phyloP scores from a whole-genome alignment of 2,113 vertebrate species.

The Sturnus vulgaris region DNA sequence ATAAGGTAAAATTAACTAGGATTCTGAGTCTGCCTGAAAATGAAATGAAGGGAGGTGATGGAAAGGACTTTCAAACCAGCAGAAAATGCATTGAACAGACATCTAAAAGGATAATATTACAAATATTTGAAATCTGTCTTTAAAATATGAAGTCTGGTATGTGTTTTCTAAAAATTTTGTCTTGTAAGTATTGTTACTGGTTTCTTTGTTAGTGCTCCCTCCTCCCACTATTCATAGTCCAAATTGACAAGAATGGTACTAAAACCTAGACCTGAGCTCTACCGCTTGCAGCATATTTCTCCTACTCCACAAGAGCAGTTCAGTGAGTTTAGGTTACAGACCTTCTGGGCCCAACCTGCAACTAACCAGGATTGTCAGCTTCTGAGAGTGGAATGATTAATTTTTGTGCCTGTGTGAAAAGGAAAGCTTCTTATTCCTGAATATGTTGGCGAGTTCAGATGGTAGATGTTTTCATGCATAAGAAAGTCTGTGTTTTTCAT shows the following conservation, averaged over 20 bases:
- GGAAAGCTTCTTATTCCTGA: background rate
- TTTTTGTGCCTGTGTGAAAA: background rate
- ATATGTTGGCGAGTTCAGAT: background rate
- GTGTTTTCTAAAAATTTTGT: background rate
- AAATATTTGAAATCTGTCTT: background rate
- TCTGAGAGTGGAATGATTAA: background rate
- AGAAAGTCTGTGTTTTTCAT: background rate
- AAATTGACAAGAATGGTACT: background rate
- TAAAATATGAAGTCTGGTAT: background rate
- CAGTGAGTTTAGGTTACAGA: background rate
- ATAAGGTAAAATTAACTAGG: background rate
- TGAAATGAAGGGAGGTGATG: background rate
- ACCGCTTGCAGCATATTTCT: background rate
- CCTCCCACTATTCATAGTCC: background rate
- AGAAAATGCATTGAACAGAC: background rate
- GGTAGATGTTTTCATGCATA: background rate
- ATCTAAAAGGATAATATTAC: background rate
- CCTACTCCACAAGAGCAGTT: background rate
- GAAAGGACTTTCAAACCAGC: background rate
- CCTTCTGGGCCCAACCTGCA: background rate
- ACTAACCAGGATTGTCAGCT: background rate
- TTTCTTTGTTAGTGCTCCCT: background rate
- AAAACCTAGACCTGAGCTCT: background rate
- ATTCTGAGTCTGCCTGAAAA: background rate
- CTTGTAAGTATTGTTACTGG: background rate